phyloP scores from a whole-genome alignment of 2,797 vertebrate species.

The Malacoraja senta region DNA sequence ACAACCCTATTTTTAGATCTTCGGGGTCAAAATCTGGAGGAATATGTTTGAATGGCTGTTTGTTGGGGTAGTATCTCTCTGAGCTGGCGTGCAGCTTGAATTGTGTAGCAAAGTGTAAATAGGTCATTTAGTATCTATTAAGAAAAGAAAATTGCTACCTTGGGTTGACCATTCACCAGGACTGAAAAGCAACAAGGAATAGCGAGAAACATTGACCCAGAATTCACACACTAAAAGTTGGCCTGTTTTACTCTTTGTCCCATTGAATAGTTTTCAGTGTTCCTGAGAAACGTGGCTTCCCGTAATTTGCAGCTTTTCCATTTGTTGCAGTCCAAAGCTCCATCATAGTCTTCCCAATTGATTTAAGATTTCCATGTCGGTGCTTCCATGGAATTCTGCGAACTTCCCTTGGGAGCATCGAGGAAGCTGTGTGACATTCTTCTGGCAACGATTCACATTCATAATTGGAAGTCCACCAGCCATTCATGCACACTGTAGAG shows the following conservation, averaged over 20 bases:
- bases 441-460: background rate
- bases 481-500: background rate
- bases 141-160: background rate
- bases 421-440: background rate
- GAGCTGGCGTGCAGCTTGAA: background rate
- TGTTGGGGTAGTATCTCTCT: too few relatives aligned
- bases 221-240: background rate
- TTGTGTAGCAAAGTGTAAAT: background rate
- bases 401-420: background rate
- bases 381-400: background rate
- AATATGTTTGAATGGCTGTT: background rate
- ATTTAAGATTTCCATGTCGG: background rate
- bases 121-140: background rate
- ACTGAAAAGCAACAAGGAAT: background rate
- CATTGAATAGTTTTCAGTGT: background rate
- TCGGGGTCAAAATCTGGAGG: background rate
- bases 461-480: background rate
- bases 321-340: background rate
- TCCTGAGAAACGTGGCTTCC: background rate
- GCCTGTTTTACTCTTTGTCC: background rate
- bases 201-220: background rate
- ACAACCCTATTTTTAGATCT: background rate
- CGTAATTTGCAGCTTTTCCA: background rate
- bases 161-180: background rate
- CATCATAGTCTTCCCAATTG: background rate